Base-by-base conservation (phyloP, 2,113 vertebrate genomes). In the Meles meles region DNA sequence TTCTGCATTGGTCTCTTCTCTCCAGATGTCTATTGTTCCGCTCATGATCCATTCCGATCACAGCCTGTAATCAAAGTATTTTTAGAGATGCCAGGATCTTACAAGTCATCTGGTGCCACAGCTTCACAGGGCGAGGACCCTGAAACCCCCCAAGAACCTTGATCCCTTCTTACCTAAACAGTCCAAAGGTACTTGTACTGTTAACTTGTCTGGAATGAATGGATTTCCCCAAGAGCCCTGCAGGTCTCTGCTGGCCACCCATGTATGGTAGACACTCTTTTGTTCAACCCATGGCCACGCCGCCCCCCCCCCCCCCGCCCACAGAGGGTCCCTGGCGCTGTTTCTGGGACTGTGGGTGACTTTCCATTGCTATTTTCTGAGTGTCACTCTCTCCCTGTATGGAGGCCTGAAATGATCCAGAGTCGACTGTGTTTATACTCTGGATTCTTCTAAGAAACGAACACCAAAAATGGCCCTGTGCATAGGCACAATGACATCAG, bases 341-440 rank as follows among this genome's bases (percentile, higher is more conserved):
- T 47, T 88, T 59, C 83, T 96, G 96, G 97, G 44, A 18, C 23
- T 29, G 6, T 17, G 0, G 37, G 74, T 92, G 88, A 79, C 94
- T 97, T 97, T 86, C 95, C 85, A 4, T 93, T 23, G 49, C 47
- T 31, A 0, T 1, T 91, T 88, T 84, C 39, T 14, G 37, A 84
- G 37, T 31, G 49, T 84, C 6, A 9, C 21, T 81, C 63, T 85
- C 17, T 29, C 34, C 55, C 80, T 57, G 6, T 81, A 39, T 9
- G n/a, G 90, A 94, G 88, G 37, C 94, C 84, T 37, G 65, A 88
- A 67, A 90, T 84, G 69, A 87, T 49, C 90, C 59, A 82, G 63
- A 97, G 59, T 93, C 17, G 0, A 10, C 57, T 69, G 59, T 98
- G 96, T 97, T 97, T 97, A 97, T 69, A 52, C 12, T 88, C 57